A percentile compares a stretch with the other conserved stretches of the same genome.
phyloP scores from a whole-genome alignment of 2,113 vertebrate species.

The Archocentrus centrarchus region DNA sequence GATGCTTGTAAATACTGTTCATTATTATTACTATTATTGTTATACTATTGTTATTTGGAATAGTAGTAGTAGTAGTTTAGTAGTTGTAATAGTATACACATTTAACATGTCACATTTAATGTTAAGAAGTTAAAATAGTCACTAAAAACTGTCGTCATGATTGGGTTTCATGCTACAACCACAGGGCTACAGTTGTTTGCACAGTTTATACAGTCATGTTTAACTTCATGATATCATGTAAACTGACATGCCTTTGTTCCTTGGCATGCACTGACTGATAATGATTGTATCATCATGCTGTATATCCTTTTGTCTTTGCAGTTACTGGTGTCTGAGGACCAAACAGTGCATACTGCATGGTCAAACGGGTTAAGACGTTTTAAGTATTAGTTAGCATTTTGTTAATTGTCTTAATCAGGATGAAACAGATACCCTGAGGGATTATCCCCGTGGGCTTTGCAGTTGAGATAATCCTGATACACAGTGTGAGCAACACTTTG shows the following conservation, averaged over 20 bases:
- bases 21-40: background rate
- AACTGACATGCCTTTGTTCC: background rate
- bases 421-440: constrained; percentile 35
- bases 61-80: too few species aligned
- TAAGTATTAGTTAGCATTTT: constrained; percentile 27
- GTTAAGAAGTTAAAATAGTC: background rate
- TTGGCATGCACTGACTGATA: background rate
- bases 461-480: constrained; percentile 37
- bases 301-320: background rate
- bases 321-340: background rate
- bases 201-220: background rate
- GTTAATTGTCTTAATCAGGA: constrained; percentile 47
- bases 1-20: background rate
- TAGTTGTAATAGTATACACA: background rate
- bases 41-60: background rate
- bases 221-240: background rate
- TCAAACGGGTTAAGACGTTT: constrained; percentile 1
- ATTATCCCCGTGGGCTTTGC: constrained; percentile 46
- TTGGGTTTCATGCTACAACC: background rate
- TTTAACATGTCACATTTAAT: background rate
- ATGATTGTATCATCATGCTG: background rate
- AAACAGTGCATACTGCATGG: background rate
- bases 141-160: background rate
- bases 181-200: background rate
- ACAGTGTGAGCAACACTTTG: constrained; percentile 17